A percentile compares a stretch with the other conserved stretches of the same genome.
These are phyloP conservation scores for Arenaria interpres DNA, from an alignment of 2,113 vertebrate genomes.

Conservation along the genomic window DNA sequence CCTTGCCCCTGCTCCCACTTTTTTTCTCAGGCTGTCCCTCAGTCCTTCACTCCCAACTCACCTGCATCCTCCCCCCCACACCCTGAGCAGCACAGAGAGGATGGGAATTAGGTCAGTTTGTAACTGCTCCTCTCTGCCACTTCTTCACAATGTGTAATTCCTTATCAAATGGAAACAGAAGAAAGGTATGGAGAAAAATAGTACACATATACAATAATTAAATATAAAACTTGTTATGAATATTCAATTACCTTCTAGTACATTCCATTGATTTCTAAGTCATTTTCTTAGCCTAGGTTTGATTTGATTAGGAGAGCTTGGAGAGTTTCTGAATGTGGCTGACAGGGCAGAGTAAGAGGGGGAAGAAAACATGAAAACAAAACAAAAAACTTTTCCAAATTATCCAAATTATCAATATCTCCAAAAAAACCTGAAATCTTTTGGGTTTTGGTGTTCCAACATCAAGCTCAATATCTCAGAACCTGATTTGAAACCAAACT, in stretches of 20 bases:
- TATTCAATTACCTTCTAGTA: not conserved
- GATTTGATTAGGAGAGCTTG: not conserved
- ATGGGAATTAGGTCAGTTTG: rapidly evolving
- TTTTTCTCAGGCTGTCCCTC: not conserved
- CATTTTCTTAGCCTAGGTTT: not conserved
- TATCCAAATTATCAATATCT: not conserved
- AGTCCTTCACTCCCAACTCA: not conserved
- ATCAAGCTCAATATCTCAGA: not conserved
- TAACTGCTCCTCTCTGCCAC: not conserved
- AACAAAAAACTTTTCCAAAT: not conserved
- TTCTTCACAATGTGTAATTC: not conserved
- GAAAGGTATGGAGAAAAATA: not conserved
- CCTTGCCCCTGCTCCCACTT: rapidly evolving
- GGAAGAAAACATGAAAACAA: not conserved
- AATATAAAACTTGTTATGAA: not conserved
- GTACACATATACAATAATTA: not conserved
- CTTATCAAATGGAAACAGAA: not conserved
- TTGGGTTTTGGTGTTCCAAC: not conserved
- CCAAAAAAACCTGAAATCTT: not conserved
- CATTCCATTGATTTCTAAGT: not conserved
- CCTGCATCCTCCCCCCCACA: not conserved
- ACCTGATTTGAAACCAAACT: not conserved
- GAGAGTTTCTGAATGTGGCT: not conserved
- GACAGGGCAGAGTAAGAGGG: not conserved
- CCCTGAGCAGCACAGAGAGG: not conserved